These are phyloP conservation scores for Mimachlamys varia DNA, from an alignment of 2,888 invertebrate species.

Conservation along the genomic window DNA sequence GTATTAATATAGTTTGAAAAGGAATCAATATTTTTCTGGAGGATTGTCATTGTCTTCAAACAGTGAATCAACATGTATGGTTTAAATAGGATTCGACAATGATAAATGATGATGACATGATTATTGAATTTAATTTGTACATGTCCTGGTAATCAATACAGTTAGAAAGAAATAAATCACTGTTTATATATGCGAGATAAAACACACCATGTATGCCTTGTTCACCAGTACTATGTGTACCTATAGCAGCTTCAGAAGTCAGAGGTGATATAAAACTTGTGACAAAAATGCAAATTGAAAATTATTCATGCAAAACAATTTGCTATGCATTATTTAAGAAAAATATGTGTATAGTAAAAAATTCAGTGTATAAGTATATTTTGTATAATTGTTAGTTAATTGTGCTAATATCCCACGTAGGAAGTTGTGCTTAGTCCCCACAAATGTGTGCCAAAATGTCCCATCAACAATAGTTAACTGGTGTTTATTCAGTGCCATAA, in stretches of 20 bases:
- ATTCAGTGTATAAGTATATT: background rate
- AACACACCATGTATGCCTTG: constrained; percentile 28
- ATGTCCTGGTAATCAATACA: background rate
- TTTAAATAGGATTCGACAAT: background rate
- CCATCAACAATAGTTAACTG: background rate
- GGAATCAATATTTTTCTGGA: background rate
- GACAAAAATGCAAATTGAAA: background rate
- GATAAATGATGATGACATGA: background rate
- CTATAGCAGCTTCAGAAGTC: background rate
- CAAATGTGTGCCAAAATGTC: constrained; percentile 22
- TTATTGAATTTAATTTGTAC: background rate
- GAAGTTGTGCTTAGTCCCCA: background rate
- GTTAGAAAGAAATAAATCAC: background rate
- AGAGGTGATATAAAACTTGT: background rate
- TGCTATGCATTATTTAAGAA: background rate
- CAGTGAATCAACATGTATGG: background rate
- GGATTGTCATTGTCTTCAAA: background rate
- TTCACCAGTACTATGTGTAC: background rate
- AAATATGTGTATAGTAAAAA: background rate
- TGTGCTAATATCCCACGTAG: background rate
- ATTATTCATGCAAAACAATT: background rate
- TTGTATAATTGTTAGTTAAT: background rate
- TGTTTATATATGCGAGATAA: background rate
- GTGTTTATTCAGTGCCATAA: background rate
- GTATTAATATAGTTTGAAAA: background rate